Conservation (phyloP, 2,888 invertebrate species). For the Macropis europaea region DNA sequence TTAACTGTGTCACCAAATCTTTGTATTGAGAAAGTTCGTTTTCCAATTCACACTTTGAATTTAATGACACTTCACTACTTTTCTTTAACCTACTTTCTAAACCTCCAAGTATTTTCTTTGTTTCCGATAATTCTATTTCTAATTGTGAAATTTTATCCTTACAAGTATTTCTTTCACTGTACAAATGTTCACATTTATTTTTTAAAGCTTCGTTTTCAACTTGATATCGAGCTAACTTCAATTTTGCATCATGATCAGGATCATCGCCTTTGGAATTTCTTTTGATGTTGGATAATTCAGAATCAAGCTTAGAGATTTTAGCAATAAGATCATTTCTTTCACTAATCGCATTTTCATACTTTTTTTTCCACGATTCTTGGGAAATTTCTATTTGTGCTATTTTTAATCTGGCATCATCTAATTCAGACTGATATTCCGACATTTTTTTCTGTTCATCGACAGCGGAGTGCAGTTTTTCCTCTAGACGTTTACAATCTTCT, state of each 20-base stretch:
- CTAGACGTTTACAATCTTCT: conserved; percentile 72
- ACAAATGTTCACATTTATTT: conserved; percentile 64
- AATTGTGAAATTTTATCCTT: conserved; percentile 82
- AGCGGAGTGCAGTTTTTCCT: conserved; percentile 70
- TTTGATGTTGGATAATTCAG: conserved; percentile 59
- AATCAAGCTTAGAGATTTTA: conserved; percentile 64
- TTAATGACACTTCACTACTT: conserved; percentile 48
- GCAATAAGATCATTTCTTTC: conserved; percentile 64
- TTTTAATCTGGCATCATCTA: conserved; percentile 71
- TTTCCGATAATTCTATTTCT: conserved; percentile 78
- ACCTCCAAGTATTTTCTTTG: conserved; percentile 71
- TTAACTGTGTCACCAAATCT: conserved; percentile 63
- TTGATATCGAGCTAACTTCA: conserved; percentile 57
- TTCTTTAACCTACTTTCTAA: conserved; percentile 74
- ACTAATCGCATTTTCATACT: conserved; percentile 63
- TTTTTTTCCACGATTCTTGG: conserved; percentile 71
- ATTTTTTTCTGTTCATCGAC: conserved; percentile 70
- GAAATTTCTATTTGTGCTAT: conserved; percentile 74
- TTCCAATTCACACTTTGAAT: conserved; percentile 58
- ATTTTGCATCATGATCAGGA: conserved; percentile 57
- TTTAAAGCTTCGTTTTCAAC: conserved; percentile 68
- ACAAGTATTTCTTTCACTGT: conserved; percentile 63
- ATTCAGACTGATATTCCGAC: conserved; percentile 67
- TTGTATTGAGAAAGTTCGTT: conserved; percentile 69
- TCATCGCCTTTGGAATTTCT: conserved; percentile 55